Conservation (phyloP, 2,113 vertebrate genomes). For the Furnarius figulus region DNA sequence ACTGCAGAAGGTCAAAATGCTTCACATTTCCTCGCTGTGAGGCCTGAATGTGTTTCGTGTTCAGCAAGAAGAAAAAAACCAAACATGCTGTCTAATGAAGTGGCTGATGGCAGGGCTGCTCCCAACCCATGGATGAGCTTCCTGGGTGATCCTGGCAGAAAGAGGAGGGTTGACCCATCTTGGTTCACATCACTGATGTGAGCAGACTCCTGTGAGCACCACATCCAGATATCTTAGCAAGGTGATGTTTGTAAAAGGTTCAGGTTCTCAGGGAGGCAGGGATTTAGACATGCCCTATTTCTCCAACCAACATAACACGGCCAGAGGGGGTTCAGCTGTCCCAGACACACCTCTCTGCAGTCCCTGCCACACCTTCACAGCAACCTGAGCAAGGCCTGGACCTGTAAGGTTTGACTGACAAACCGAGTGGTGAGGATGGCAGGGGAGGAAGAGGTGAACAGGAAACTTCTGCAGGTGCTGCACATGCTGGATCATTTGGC, state of each 20-base stretch:
- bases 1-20: neutral
- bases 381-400: neutral
- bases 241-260: neutral
- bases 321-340: neutral
- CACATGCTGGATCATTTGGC: fast-evolving
- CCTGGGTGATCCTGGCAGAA: fast-evolving
- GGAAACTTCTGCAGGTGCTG: fast-evolving
- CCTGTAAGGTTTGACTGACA: neutral
- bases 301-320: fast-evolving
- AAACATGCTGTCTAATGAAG: neutral
- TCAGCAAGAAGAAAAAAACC: neutral
- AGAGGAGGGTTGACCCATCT: neutral
- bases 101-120: neutral
- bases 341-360: neutral
- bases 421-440: neutral
- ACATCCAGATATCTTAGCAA: neutral
- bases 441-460: neutral
- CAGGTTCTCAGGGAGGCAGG: neutral
- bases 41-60: neutral
- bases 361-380: neutral
- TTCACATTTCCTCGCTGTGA: neutral
- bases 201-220: neutral
- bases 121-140: neutral
- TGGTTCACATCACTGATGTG: neutral
- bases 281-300: neutral